These are phyloP conservation scores for Pelobates fuscus DNA, from an alignment of 2,113 vertebrate species.

Conservation along the genomic window DNA sequence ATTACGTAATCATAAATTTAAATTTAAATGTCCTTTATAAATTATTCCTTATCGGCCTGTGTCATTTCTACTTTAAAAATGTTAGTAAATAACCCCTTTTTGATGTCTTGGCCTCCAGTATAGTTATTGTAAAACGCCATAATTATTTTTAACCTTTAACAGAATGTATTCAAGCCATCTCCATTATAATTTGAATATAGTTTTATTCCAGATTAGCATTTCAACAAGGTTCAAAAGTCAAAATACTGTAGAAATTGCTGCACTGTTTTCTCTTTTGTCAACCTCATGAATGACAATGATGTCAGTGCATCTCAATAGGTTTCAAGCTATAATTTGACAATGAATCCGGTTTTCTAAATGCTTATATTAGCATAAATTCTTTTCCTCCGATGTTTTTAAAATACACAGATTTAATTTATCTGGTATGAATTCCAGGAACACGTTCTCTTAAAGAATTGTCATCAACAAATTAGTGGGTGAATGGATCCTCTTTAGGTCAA, in stretches of 20 bases:
- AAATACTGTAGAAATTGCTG: no score
- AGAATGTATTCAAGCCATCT: conserved; percentile 8
- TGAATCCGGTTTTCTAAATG: conserved; percentile 10
- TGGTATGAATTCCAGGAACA: no score
- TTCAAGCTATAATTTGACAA: conserved; percentile 17
- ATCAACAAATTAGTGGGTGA: no score
- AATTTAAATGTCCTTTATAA: conserved; percentile 1
- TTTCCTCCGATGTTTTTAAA: conserved; percentile 11
- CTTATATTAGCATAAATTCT: conserved; percentile 30
- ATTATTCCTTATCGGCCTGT: not conserved
- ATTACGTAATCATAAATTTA: no score
- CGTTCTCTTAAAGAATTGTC: no score
- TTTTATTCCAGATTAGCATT: conserved; percentile 22
- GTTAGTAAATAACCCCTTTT: conserved; percentile 31
- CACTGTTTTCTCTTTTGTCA: not conserved
- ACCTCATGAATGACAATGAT: conserved; percentile 28
- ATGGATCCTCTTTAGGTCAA: no score
- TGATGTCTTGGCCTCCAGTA: not conserved
- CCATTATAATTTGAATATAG: not conserved
- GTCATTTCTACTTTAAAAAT: conserved; percentile 20
- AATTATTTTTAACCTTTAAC: conserved; percentile 36
- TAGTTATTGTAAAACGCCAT: conserved; percentile 3
- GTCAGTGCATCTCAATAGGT: not conserved
- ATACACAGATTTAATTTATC: not conserved
- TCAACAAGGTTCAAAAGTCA: conserved; percentile 32